Percentiles rank a stretch among this genome's conserved stretches.
Conservation (phyloP, 2,113 vertebrate genomes). For the Meriones unguiculatus region DNA sequence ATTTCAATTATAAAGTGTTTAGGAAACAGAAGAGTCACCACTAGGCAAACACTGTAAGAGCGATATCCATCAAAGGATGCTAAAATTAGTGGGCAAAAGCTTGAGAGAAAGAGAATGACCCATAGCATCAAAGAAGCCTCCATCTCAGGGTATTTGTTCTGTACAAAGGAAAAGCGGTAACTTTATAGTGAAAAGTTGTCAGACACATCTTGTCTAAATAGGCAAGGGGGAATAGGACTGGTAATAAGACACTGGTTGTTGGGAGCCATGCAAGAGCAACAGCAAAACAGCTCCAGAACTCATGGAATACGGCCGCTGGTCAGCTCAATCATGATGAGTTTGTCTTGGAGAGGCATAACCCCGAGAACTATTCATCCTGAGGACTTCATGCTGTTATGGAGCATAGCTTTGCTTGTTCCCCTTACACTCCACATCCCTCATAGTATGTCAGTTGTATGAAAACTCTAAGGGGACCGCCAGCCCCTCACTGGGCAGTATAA, state of each 20-base stretch:
- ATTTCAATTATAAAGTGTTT: not conserved
- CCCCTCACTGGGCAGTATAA: too few species aligned
- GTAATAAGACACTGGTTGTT: not conserved
- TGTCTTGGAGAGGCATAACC: too few species aligned
- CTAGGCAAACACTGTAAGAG: not conserved
- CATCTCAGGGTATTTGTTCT: not conserved
- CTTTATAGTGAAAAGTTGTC: not conserved
- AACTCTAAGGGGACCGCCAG: too few species aligned
- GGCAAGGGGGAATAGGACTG: not conserved
- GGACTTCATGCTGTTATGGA: too few species aligned
- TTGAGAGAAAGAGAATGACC: not conserved
- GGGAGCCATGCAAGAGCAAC: too few species aligned
- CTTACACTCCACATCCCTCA: too few species aligned
- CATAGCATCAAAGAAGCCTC: not conserved
- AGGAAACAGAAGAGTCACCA: slow-evolving; percentile 29
- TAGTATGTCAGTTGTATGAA: too few species aligned
- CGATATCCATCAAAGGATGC: not conserved
- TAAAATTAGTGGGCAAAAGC: not conserved
- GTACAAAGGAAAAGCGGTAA: not conserved
- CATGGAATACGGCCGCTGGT: too few species aligned
- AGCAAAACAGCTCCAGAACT: too few species aligned
- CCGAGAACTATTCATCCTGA: too few species aligned
- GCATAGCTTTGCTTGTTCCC: too few species aligned
- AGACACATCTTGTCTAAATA: not conserved
- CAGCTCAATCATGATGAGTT: too few species aligned